Evolutionary conservation across 2,888 invertebrate genomes (phyloP), one percentile per base, ranked within the genome.

Genomic region (Dynastes tityus): DNA sequence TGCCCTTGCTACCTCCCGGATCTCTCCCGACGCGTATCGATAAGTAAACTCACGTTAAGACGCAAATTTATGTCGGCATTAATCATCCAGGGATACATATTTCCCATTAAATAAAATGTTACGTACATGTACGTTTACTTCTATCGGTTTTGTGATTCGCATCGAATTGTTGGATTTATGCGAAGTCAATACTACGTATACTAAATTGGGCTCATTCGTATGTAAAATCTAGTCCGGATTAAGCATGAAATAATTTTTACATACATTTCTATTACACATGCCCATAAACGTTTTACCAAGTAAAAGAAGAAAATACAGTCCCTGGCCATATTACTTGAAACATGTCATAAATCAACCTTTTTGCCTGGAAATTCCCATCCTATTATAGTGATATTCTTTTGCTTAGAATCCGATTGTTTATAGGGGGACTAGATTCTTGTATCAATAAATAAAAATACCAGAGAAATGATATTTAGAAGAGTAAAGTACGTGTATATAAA

Each of bases 11-110:
- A 37, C 32, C 32, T 16, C 22, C 16, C 37, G 13, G 27, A 67
- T 22, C 55, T 6, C 55, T 9, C 5, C 55, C 55, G 2, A 67
- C 40, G 58, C 58, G n/a, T 73, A 61, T 40, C 37, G 73, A 73
- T 73, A 73, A 73, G 73, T 61, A 58, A 73, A 73, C 58, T 73
- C 40, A 37, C 45, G 49, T 73, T 73, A 55, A 73, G 73, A 16
- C 40, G 73, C 37, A 40, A 61, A 73, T 73, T 73, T 73, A 73
- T 73, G 58, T 73, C 58, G 37, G 32, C 58, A 73, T 58, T 73
- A 73, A 58, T 73, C 58, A 73, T 73, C 11, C 16, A 6, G 73
- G 58, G 9, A 32, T 29, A 63, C 29, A 51, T 51, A 32, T 49
- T 51, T 68, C 51, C 49, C 2, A 11, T 49, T 68, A 27, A 68